Evolutionary conservation across 2,113 vertebrate genomes (phyloP).

Genomic region (Prionailurus viverrinus): DNA sequence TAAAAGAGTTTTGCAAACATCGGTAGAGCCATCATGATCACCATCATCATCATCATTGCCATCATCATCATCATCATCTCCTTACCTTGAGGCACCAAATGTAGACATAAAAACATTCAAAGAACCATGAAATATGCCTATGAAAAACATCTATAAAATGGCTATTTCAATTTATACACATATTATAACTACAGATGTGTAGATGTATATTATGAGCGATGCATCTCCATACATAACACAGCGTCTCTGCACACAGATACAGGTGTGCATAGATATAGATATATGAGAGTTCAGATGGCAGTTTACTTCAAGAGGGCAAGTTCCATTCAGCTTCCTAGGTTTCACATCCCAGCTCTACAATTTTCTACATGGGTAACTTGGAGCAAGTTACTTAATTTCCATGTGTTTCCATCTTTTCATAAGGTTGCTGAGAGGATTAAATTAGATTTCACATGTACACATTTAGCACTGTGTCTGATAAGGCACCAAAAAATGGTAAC

Average conservation of each 20-base stretch:
- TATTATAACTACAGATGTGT: not conserved
- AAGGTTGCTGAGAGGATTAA: not conserved
- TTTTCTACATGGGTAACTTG: not conserved
- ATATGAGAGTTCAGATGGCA: not conserved
- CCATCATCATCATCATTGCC: not conserved
- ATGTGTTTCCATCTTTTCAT: not conserved
- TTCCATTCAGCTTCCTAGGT: not conserved
- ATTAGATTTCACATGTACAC: not conserved
- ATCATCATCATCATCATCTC: not conserved
- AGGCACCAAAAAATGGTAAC: not conserved
- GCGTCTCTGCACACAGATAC: not conserved
- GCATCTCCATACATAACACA: not conserved
- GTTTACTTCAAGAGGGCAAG: not conserved
- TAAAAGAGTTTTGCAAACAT: not conserved
- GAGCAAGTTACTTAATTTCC: not conserved
- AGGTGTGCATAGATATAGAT: not conserved
- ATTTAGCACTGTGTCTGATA: not conserved
- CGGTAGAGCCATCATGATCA: not conserved
- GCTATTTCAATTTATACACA: not conserved
- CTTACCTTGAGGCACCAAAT: not conserved
- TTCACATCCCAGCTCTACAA: not conserved
- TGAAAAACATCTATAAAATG: constrained; percentile 26
- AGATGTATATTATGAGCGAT: not conserved
- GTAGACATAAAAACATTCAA: constrained; percentile 20
- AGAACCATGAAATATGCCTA: not conserved